These are phyloP conservation scores for Embiotoca jacksoni DNA, from an alignment of 2,113 vertebrate species.

Conservation along the genomic window DNA sequence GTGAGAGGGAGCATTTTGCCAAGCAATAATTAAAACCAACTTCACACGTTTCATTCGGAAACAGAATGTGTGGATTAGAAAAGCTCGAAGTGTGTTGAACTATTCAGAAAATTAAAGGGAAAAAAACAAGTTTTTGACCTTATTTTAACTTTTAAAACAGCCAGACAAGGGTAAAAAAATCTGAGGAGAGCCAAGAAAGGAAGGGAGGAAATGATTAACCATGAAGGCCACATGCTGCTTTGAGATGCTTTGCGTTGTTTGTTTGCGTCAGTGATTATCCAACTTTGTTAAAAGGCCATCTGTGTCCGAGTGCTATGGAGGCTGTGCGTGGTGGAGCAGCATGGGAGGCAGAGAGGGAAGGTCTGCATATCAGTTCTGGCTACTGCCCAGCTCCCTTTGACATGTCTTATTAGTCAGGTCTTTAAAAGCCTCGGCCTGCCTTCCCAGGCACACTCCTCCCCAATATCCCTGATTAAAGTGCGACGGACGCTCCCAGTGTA, in stretches of 20 bases:
- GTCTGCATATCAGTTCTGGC: constrained; percentile 67
- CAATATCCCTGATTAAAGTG: constrained; percentile 83
- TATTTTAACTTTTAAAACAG: constrained; percentile 32
- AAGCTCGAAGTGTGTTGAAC: neutral
- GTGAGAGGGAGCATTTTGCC: neutral
- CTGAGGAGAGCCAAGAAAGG: neutral
- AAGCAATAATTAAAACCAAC: constrained; percentile 38
- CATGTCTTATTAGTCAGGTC: constrained; percentile 80
- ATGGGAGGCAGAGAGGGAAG: constrained; percentile 53
- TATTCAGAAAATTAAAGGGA: neutral
- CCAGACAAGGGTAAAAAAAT: constrained; percentile 11
- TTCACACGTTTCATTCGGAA: constrained; percentile 29
- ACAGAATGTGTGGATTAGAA: constrained; percentile 6
- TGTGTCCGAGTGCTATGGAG: constrained; percentile 49
- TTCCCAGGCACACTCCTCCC: constrained; percentile 69
- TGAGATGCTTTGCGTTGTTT: constrained; percentile 37
- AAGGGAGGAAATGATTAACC: constrained; percentile 14
- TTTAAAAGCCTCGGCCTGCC: constrained; percentile 77
- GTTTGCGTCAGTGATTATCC: constrained; percentile 42
- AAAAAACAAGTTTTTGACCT: neutral
- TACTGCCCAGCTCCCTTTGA: constrained; percentile 68
- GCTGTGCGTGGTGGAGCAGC: constrained; percentile 22
- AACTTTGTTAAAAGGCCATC: constrained; percentile 60
- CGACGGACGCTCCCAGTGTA: constrained; percentile 59
- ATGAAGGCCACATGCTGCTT: constrained; percentile 36